Conservation (phyloP, 2,888 invertebrate species). For the Anaspis maculata region DNA sequence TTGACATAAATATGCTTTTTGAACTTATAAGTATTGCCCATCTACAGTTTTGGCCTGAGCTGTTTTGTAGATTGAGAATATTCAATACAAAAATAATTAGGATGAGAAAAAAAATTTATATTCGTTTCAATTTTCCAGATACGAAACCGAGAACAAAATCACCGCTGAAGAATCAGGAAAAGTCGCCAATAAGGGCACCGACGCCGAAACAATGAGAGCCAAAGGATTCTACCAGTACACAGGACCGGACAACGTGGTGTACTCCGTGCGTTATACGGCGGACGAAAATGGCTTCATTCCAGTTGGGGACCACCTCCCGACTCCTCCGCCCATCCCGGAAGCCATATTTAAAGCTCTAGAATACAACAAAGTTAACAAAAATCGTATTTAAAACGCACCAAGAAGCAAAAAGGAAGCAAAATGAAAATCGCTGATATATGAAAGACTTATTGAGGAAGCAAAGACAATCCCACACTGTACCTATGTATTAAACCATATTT, state of each 20-base stretch:
- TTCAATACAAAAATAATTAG: not conserved
- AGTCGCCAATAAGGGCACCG: constrained; percentile 43
- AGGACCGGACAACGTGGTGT: constrained; percentile 52
- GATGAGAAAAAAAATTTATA: too few species aligned
- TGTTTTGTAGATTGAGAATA: not conserved
- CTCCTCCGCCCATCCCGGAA: constrained; percentile 58
- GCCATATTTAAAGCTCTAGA: constrained; percentile 57
- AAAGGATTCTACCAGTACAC: constrained; percentile 61
- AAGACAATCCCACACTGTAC: too few species aligned
- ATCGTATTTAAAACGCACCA: too few species aligned
- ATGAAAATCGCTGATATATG: too few species aligned
- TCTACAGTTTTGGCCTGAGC: constrained; percentile 30
- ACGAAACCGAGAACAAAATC: constrained; percentile 57
- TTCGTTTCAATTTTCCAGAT: constrained; percentile 41
- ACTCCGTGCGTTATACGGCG: constrained; percentile 52
- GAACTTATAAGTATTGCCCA: too few species aligned
- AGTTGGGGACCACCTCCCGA: constrained; percentile 48
- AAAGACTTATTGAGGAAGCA: too few species aligned
- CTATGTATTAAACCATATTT: too few species aligned
- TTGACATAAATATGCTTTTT: too few species aligned
- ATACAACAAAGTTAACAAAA: constrained; percentile 52
- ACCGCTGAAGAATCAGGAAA: constrained; percentile 50
- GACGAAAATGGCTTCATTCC: constrained; percentile 54
- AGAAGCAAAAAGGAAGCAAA: too few species aligned
- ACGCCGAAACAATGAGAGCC: constrained; percentile 52